A percentile compares a stretch with the other conserved stretches of the same genome.
Evolutionary conservation across 1,140 invertebrate genomes (phyloP).

Genomic region (Drosophila quadrilineata): DNA sequence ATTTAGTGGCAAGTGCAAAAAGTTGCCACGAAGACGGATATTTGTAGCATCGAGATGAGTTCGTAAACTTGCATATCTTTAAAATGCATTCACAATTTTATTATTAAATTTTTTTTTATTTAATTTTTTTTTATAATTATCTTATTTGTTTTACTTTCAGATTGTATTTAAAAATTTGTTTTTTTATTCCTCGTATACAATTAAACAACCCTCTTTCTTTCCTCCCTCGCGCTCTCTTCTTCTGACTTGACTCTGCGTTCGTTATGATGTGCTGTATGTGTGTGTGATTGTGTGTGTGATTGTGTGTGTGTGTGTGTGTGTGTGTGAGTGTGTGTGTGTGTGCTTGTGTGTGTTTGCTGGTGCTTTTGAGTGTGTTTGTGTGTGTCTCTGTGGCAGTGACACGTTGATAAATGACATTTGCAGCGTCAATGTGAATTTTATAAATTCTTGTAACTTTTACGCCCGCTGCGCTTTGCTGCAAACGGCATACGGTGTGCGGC

Average conservation of each 20-base stretch:
- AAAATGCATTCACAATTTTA: too few species aligned
- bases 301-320: conserved; percentile 13
- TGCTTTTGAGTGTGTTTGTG: too few species aligned
- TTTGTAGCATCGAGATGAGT: conserved; percentile 15
- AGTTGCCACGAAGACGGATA: conserved; percentile 51
- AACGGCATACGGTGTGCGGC: neutral
- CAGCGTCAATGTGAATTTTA: conserved; percentile 77
- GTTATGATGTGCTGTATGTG: too few species aligned
- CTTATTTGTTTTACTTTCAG: too few species aligned
- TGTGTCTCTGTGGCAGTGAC: conserved; percentile 48
- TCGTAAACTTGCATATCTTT: neutral
- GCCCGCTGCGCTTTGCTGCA: conserved; percentile 48
- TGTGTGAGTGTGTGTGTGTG: conserved; percentile 24
- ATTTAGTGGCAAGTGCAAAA: conserved; percentile 74
- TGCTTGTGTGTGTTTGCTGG: neutral
- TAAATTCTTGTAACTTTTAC: conserved; percentile 77
- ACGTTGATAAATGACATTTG: conserved; percentile 78
- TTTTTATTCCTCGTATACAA: too few species aligned
- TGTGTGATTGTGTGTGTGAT: conserved; percentile 15
- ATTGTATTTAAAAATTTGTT: too few species aligned
- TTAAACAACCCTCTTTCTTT: neutral
- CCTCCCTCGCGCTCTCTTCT: neutral
- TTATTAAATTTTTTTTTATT: too few species aligned
- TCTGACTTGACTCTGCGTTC: too few species aligned
- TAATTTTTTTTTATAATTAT: too few species aligned